phyloP scores from a whole-genome alignment of 1,140 invertebrate species.

The Penaeus japonicus region DNA sequence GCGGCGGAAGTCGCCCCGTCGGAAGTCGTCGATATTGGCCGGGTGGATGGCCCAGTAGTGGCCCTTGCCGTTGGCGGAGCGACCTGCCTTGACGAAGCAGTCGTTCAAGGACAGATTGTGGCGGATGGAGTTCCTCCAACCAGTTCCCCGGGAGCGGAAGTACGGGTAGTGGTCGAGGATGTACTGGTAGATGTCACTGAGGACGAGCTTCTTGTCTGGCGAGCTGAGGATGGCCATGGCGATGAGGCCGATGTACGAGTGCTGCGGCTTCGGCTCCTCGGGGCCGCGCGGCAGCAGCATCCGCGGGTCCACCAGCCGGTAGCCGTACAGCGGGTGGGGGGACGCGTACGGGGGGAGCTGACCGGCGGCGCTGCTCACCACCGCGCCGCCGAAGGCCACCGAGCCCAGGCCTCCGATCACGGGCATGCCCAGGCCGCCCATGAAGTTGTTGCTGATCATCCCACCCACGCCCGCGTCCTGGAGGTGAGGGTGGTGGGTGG shows the following conservation, averaged over 20 bases:
- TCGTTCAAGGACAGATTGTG: slow-evolving; percentile 98
- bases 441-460: slow-evolving; percentile 7
- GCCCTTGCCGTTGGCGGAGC: slow-evolving; percentile 95
- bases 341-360: neutral
- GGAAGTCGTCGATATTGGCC: slow-evolving; percentile 96
- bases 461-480: slow-evolving; percentile 2
- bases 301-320: slow-evolving; percentile 52
- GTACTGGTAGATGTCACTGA: slow-evolving; percentile 99
- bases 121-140: slow-evolving; percentile 96
- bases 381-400: neutral
- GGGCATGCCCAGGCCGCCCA: neutral
- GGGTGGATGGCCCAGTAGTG: slow-evolving; percentile 99
- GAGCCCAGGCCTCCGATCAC: slow-evolving; percentile 15
- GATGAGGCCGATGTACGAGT: slow-evolving; percentile 95
- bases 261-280: slow-evolving; percentile 93
- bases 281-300: slow-evolving; percentile 57
- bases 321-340: slow-evolving; percentile 53
- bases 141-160: slow-evolving; percentile 91
- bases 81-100: slow-evolving; percentile 96
- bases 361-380: slow-evolving; percentile 10
- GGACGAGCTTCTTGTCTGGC: slow-evolving; percentile 90
- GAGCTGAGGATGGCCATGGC: slow-evolving; percentile 96
- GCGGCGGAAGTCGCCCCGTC: slow-evolving; percentile 88
- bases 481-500: slow-evolving; percentile 16
- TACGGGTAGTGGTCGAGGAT: slow-evolving; percentile 98